Evolutionary conservation across 2,888 invertebrate genomes (phyloP).

Genomic region (Sabellastarte sp.): DNA sequence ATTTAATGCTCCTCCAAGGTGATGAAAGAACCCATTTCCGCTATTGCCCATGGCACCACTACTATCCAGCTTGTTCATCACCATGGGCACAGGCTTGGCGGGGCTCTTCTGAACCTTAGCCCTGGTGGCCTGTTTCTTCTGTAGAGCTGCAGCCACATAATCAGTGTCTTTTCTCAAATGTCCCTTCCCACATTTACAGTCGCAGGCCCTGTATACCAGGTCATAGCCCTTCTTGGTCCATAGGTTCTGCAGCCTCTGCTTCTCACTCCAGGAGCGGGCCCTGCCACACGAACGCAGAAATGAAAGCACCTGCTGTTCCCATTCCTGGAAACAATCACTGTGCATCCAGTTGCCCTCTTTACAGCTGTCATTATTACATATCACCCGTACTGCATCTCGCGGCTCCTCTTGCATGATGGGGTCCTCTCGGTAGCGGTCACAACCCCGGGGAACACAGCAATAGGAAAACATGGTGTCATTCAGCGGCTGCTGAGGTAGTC

Average conservation of each 20-base stretch:
- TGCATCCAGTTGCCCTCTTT: slow-evolving; percentile 89
- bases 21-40: background rate
- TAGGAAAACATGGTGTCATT: no score
- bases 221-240: slow-evolving; percentile 97
- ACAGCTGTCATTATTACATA: slow-evolving; percentile 94
- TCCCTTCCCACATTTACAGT: slow-evolving; percentile 88
- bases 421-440: slow-evolving; percentile 13
- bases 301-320: slow-evolving; percentile 86
- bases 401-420: slow-evolving; percentile 43
- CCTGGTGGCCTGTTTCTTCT: slow-evolving; percentile 9
- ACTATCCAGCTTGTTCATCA: background rate
- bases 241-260: slow-evolving; percentile 88
- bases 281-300: slow-evolving; percentile 87
- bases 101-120: slow-evolving; percentile 4
- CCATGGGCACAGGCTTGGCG: background rate
- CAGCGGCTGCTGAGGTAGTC: no score
- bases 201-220: slow-evolving; percentile 81
- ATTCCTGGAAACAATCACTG: slow-evolving; percentile 88
- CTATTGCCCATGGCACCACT: background rate
- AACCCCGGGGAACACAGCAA: slow-evolving; percentile 26
- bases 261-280: slow-evolving; percentile 91
- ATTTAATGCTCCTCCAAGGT: no score
- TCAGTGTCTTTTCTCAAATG: slow-evolving; percentile 92
- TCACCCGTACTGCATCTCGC: slow-evolving; percentile 73
- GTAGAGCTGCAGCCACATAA: slow-evolving; percentile 73